Evolutionary conservation across 1,140 invertebrate genomes (phyloP), one percentile per base, ranked within the genome.

Genomic region (Panulirus ornatus): DNA sequence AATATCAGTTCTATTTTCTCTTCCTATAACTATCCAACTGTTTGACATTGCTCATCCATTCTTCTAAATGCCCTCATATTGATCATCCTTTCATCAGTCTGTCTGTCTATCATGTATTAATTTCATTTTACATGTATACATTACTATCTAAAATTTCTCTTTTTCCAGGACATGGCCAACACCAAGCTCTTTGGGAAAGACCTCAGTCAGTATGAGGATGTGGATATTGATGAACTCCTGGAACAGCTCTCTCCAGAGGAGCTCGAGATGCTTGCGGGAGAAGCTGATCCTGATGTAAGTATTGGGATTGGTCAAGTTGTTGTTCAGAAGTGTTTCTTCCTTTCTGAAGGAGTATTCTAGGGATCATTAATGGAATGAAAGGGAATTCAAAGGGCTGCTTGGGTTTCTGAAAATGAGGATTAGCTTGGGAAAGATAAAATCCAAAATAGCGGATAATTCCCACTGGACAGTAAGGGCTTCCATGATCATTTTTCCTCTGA

Each of bases 271-370:
- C 95, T 99, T 90, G 98, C 98, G 92, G 98, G 98, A 95, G 99
- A 99, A 96, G 98, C 99, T 90, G 99, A 99, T 95, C 99, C 99
- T 92, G 99, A 99, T 96, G 98, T 99, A 95, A 98, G 97, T 96
- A 83, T 40, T 83, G 51, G 9, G 38, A 11, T 19, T 92, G 22
- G 30, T 40, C n/a, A n/a, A 30, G 47, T 36, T 51, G 54, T 82
- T 19, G 70, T n/a, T n/a, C n/a, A n/a, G n/a, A n/a, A n/a, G n/a
- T n/a, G n/a, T n/a, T n/a, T n/a, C n/a, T n/a, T n/a, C n/a, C n/a
- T n/a, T n/a, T n/a, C n/a, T n/a, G n/a, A n/a, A n/a, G n/a, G n/a
- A n/a, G n/a, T n/a, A n/a, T n/a, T n/a, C n/a, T n/a, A n/a, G n/a
- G n/a, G n/a, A n/a, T n/a, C n/a, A n/a, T n/a, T n/a, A n/a, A n/a